Evolutionary conservation across 2,888 invertebrate species (phyloP).

Genomic region (Tupiocoris notatus): DNA sequence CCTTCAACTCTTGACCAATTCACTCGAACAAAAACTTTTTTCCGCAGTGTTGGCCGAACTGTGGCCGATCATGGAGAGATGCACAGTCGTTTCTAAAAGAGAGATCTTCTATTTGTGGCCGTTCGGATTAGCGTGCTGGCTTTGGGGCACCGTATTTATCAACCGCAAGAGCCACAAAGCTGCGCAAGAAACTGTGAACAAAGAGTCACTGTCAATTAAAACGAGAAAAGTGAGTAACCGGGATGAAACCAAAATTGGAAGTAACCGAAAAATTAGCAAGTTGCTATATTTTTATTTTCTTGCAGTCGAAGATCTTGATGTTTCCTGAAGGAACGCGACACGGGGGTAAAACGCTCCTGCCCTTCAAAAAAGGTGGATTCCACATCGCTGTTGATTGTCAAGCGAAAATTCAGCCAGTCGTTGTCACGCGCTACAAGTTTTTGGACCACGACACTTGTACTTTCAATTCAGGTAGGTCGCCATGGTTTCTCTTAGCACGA

Average conservation of each 20-base stretch:
- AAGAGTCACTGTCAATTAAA: constrained; percentile 52
- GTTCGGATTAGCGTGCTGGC: constrained; percentile 58
- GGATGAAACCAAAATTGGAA: too few relatives aligned
- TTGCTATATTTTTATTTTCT: constrained; percentile 47
- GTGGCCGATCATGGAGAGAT: constrained; percentile 56
- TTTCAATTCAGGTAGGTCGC: constrained; percentile 52
- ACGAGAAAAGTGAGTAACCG: constrained; percentile 52
- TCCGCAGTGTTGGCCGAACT: constrained; percentile 62
- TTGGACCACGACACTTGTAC: constrained; percentile 51
- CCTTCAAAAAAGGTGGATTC: constrained; percentile 96
- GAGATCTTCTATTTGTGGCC: constrained; percentile 58
- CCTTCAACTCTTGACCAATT: too few relatives aligned
- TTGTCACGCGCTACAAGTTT: constrained; percentile 58
- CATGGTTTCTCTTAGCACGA: too few relatives aligned
- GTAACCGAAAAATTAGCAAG: not conserved
- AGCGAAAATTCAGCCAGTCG: constrained; percentile 60
- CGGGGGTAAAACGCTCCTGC: constrained; percentile 75
- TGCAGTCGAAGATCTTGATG: constrained; percentile 81
- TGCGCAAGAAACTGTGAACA: constrained; percentile 54
- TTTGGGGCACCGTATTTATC: constrained; percentile 60
- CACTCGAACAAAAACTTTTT: too few relatives aligned
- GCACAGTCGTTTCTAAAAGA: constrained; percentile 59
- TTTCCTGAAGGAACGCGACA: constrained; percentile 91
- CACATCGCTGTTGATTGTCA: constrained; percentile 78
- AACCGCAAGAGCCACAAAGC: constrained; percentile 57